Evolutionary conservation across 1,140 invertebrate genomes (phyloP).

Genomic region (Diachasma alloeum): DNA sequence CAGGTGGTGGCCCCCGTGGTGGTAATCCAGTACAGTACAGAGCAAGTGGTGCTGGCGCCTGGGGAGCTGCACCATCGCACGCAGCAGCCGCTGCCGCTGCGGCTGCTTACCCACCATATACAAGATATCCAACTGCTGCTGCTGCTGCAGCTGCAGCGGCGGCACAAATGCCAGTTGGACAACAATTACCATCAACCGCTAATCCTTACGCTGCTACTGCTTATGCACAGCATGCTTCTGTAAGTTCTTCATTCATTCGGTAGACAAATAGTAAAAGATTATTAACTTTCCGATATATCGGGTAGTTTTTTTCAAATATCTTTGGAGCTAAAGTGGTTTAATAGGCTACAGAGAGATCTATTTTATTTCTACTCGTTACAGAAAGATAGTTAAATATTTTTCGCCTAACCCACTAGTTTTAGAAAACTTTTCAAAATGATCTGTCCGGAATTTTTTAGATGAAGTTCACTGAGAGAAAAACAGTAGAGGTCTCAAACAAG

Average conservation of each 20-base stretch:
- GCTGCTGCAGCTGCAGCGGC: conserved; percentile 49
- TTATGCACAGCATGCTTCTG: conserved; percentile 62
- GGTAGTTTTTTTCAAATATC: too few relatives aligned
- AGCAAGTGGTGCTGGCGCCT: conserved; percentile 51
- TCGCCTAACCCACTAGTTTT: too few relatives aligned
- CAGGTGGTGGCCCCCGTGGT: conserved; percentile 55
- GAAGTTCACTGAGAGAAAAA: too few relatives aligned
- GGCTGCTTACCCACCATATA: conserved; percentile 55
- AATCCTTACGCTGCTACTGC: conserved; percentile 61
- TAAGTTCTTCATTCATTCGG: conserved; percentile 38
- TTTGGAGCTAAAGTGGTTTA: too few relatives aligned
- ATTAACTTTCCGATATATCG: too few relatives aligned
- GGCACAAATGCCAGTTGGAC: conserved; percentile 55
- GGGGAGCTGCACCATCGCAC: conserved; percentile 55
- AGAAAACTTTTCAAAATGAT: too few relatives aligned
- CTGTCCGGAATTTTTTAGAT: too few relatives aligned
- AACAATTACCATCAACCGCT: conserved; percentile 57
- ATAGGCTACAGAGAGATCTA: too few relatives aligned
- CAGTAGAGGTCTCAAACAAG: too few relatives aligned
- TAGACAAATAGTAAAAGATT: too few relatives aligned
- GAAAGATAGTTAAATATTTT: too few relatives aligned
- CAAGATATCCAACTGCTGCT: conserved; percentile 57
- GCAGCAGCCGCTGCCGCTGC: conserved; percentile 52
- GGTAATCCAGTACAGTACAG: conserved; percentile 60
- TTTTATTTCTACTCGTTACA: too few relatives aligned